These are phyloP conservation scores for Hystrix cristata DNA, from an alignment of 2,113 vertebrate genomes.

Conservation along the genomic window DNA sequence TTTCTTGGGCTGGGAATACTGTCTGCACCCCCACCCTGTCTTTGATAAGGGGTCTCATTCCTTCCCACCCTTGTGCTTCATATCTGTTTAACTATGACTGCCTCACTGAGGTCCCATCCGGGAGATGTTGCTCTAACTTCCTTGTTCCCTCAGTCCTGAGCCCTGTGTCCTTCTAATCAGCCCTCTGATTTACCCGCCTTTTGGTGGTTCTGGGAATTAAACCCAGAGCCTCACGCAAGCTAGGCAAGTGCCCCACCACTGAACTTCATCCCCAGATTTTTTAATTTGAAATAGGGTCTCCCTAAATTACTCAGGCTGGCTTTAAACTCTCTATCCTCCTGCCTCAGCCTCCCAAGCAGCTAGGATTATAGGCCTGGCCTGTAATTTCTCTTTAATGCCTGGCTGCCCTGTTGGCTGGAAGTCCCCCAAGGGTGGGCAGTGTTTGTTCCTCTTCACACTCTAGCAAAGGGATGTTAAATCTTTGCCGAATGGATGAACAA, in stretches of 20 bases:
- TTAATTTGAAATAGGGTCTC: background rate
- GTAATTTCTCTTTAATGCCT: background rate
- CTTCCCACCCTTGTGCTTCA: background rate
- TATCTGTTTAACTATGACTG: background rate
- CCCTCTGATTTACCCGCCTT: background rate
- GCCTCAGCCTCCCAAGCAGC: background rate
- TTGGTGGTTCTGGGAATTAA: background rate
- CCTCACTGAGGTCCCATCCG: background rate
- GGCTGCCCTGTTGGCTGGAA: background rate
- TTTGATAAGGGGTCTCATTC: background rate
- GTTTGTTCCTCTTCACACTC: background rate
- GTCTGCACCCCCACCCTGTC: background rate
- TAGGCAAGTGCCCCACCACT: background rate
- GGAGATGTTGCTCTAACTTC: background rate
- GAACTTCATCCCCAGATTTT: background rate
- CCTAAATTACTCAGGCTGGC: background rate
- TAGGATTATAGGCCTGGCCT: background rate
- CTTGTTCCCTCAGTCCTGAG: background rate
- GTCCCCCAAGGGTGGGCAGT: background rate
- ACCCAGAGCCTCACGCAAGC: background rate
- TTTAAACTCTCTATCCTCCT: background rate
- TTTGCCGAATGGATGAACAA: background rate
- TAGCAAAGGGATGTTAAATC: background rate
- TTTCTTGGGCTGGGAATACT: background rate
- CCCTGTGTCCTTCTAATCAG: no score